Conservation (phyloP, 2,113 vertebrate genomes). For the Pampusana beccarii region DNA sequence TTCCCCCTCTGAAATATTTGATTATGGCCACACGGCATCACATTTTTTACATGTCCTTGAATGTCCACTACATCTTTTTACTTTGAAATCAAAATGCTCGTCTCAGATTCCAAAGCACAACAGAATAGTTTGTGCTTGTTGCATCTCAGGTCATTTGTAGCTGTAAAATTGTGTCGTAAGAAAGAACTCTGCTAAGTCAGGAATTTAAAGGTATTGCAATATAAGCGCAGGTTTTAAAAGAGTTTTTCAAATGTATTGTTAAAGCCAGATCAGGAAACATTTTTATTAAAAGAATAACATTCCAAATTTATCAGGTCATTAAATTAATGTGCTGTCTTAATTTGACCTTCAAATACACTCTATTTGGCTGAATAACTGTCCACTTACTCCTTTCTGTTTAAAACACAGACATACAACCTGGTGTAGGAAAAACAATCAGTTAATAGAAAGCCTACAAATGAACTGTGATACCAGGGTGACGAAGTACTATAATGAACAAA, state of each 20-base stretch:
- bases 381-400: not conserved
- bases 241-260: not conserved
- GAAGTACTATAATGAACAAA: not conserved
- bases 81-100: not conserved
- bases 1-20: not conserved
- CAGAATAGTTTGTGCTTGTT: not conserved
- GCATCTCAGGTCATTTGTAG: not conserved
- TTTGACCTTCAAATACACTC: conserved; percentile 4
- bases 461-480: not conserved
- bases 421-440: not conserved
- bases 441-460: not conserved
- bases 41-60: not conserved
- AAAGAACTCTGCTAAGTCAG: not conserved
- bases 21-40: not conserved
- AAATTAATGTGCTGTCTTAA: not conserved
- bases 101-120: not conserved
- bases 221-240: not conserved
- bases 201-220: not conserved
- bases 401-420: not conserved
- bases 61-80: not conserved
- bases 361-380: not conserved
- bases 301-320: conserved; percentile 13
- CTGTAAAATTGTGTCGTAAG: not conserved
- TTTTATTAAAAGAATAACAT: not conserved
- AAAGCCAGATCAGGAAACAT: not conserved